phyloP scores from a whole-genome alignment of 2,888 invertebrate species.

The Euproctis similis region DNA sequence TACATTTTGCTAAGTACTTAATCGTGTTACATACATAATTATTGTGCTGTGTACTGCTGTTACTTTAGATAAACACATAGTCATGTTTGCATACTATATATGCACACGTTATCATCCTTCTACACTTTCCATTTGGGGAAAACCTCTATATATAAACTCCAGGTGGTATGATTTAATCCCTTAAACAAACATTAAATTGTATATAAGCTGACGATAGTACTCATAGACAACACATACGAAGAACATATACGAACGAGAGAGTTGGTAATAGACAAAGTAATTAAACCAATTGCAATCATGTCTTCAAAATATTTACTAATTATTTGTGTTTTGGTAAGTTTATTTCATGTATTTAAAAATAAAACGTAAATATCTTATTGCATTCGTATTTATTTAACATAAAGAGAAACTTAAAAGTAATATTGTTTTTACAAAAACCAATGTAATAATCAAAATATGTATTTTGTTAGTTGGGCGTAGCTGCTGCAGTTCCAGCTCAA shows the following conservation, averaged over 20 bases:
- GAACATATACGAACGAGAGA: constrained; percentile 30
- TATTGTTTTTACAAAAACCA: too few relatives aligned
- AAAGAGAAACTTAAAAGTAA: too few relatives aligned
- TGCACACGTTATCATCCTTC: constrained; percentile 31
- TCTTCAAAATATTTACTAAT: constrained; percentile 47
- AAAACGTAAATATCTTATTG: too few relatives aligned
- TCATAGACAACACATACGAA: constrained; percentile 10
- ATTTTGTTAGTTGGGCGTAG: constrained; percentile 38
- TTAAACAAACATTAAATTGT: constrained; percentile 40
- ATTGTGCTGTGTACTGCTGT: constrained; percentile 4
- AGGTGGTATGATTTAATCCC: constrained; percentile 32
- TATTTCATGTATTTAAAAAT: too few relatives aligned
- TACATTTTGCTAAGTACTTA: too few relatives aligned
- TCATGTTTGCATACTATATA: constrained; percentile 30
- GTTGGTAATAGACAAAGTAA: constrained; percentile 17
- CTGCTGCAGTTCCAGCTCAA: constrained; percentile 41
- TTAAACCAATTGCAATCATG: constrained; percentile 40
- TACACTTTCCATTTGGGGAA: constrained; percentile 43
- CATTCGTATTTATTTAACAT: too few relatives aligned
- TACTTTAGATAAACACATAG: constrained; percentile 14
- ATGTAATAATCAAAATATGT: too few relatives aligned
- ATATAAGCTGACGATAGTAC: constrained; percentile 41
- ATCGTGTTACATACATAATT: too few relatives aligned
- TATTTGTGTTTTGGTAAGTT: constrained; percentile 54
- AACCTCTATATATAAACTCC: constrained; percentile 37